Conservation (phyloP, 2,888 invertebrate species). For the Zaprionus lineosus region DNA sequence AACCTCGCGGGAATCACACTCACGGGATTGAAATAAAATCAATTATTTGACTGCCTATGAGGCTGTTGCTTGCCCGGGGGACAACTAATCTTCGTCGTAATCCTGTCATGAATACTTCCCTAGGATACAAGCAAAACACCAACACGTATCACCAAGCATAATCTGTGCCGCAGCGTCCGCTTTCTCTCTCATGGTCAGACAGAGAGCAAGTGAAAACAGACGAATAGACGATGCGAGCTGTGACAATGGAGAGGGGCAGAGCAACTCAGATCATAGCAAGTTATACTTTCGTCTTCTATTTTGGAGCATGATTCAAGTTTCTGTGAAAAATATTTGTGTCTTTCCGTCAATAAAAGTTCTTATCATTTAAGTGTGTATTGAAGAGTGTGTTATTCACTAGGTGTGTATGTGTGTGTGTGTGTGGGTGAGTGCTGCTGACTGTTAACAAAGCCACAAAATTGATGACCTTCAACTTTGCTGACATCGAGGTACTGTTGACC, state of each 20-base stretch:
- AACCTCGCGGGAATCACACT: constrained; percentile 4
- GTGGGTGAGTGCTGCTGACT: background rate
- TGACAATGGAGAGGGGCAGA: constrained; percentile 22
- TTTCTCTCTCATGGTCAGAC: constrained; percentile 29
- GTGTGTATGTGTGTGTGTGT: background rate
- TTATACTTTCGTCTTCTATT: constrained; percentile 41
- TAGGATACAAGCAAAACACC: too few relatives aligned
- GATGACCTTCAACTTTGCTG: constrained; percentile 33
- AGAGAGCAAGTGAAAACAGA: constrained; percentile 16
- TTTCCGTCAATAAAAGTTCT: background rate
- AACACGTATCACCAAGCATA: too few relatives aligned
- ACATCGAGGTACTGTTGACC: constrained; percentile 14
- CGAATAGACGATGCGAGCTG: constrained; percentile 8
- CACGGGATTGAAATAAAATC: too few relatives aligned
- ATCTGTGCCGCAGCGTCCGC: constrained; percentile 3
- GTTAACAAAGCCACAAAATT: constrained; percentile 21
- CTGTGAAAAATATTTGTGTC: constrained; percentile 6
- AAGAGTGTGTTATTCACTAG: background rate
- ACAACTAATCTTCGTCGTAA: too few relatives aligned
- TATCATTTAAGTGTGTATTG: too few relatives aligned
- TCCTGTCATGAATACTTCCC: too few relatives aligned
- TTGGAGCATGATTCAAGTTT: background rate
- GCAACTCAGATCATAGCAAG: constrained; percentile 18
- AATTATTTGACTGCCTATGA: too few relatives aligned
- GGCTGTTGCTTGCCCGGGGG: too few relatives aligned